Conservation (phyloP, 1,140 invertebrate species). For the Nebria ingens region DNA sequence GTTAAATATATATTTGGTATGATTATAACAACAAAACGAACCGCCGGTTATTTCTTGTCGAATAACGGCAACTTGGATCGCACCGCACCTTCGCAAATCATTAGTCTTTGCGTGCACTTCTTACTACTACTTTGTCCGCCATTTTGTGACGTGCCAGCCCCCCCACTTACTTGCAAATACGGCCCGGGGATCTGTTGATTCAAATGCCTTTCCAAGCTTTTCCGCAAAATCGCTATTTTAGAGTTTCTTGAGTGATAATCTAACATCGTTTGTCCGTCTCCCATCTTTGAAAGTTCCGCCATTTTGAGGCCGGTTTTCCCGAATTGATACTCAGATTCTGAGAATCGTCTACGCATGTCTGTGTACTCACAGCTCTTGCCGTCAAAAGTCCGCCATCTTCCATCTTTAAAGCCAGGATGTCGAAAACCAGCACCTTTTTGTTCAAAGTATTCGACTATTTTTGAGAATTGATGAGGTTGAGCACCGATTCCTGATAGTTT, state of each 20-base stretch:
- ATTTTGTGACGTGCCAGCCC: slow-evolving; percentile 30
- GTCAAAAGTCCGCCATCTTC: slow-evolving; percentile 8
- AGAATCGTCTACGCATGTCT: slow-evolving; percentile 21
- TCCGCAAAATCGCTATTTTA: slow-evolving; percentile 29
- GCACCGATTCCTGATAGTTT: slow-evolving; percentile 40
- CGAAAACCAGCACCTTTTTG: slow-evolving; percentile 47
- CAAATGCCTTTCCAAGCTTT: slow-evolving; percentile 21
- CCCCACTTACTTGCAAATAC: slow-evolving; percentile 20
- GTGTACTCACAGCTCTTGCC: not conserved
- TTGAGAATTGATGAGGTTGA: slow-evolving; percentile 62
- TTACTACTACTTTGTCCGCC: slow-evolving; percentile 17
- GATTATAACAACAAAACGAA: not conserved
- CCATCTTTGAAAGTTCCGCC: slow-evolving; percentile 22
- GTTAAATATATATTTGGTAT: not conserved
- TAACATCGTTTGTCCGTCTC: slow-evolving; percentile 24
- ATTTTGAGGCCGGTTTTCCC: slow-evolving; percentile 1
- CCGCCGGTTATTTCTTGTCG: slow-evolving; percentile 54
- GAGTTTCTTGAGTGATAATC: slow-evolving; percentile 31
- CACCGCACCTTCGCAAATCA: slow-evolving; percentile 70
- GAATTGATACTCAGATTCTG: slow-evolving; percentile 7
- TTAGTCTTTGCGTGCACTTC: slow-evolving; percentile 45
- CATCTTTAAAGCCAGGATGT: slow-evolving; percentile 19
- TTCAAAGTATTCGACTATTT: slow-evolving; percentile 83
- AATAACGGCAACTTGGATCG: slow-evolving; percentile 75
- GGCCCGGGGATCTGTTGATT: slow-evolving; percentile 15